phyloP scores from a whole-genome alignment of 1,140 invertebrate species.

The Aphaenogaster floridana region DNA sequence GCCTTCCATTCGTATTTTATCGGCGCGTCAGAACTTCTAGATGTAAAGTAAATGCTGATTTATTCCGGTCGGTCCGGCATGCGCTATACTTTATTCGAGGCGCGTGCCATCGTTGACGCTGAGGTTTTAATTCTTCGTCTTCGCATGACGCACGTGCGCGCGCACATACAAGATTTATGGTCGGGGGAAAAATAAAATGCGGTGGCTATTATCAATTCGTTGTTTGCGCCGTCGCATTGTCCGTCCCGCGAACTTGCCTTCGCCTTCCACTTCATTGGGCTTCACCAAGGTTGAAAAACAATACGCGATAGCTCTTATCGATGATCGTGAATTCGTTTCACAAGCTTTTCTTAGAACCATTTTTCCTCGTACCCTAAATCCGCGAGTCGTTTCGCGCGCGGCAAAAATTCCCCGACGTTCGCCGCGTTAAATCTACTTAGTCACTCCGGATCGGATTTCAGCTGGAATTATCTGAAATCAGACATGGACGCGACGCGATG shows the following conservation, averaged over 20 bases:
- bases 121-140: conserved; percentile 60
- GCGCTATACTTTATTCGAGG: conserved; percentile 65
- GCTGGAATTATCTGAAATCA: conserved; percentile 37
- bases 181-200: not conserved
- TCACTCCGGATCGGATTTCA: conserved; percentile 10
- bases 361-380: not conserved
- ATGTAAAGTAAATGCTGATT: conserved; percentile 56
- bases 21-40: not conserved
- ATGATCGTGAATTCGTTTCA: not conserved
- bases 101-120: conserved; percentile 56
- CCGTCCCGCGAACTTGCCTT: not conserved
- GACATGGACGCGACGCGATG: conserved; percentile 12
- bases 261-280: not conserved
- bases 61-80: conserved; percentile 42
- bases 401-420: not conserved
- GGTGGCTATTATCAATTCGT: conserved; percentile 38
- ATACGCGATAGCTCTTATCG: not conserved
- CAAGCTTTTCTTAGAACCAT: not conserved
- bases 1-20: conserved; percentile 33
- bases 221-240: not conserved
- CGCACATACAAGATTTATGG: conserved; percentile 30
- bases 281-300: not conserved
- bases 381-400: not conserved
- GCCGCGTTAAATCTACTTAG: conserved; percentile 26
- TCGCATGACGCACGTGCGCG: conserved; percentile 59